phyloP scores from a whole-genome alignment of 2,888 invertebrate genomes.

The Acrobasis repandana region DNA sequence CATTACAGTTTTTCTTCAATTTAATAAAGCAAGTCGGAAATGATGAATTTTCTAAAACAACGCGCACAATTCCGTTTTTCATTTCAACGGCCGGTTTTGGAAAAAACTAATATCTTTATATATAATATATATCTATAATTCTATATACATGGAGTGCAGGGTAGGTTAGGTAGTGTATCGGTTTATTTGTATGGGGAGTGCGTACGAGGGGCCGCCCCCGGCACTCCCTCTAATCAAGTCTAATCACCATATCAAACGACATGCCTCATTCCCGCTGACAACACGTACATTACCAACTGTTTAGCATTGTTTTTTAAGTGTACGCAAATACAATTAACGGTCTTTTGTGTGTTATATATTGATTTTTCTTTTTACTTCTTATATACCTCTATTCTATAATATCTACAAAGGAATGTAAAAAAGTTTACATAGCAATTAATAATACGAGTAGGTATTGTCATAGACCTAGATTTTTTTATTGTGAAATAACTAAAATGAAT shows the following conservation, averaged over 20 bases:
- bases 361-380: not conserved
- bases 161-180: slow-evolving; percentile 65
- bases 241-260: slow-evolving; percentile 84
- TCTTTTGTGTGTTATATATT: not conserved
- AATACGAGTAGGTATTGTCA: too few species aligned
- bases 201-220: slow-evolving; percentile 64
- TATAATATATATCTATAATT: too few species aligned
- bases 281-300: slow-evolving; percentile 67
- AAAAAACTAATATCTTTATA: not conserved
- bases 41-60: slow-evolving; percentile 9
- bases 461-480: too few species aligned
- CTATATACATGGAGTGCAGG: slow-evolving; percentile 33
- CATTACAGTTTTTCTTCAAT: too few species aligned
- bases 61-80: slow-evolving; percentile 9
- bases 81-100: slow-evolving; percentile 3
- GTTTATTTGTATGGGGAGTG: slow-evolving; percentile 79
- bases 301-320: slow-evolving; percentile 20
- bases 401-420: too few species aligned
- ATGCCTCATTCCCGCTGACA: slow-evolving; percentile 78
- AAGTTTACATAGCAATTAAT: too few species aligned
- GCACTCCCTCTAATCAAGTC: slow-evolving; percentile 78
- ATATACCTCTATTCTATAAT: not conserved
- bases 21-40: slow-evolving; percentile 1
- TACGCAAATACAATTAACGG: not conserved
- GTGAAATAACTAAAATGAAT: too few species aligned